A percentile compares a stretch with the other conserved stretches of the same genome.
Conservation (phyloP, 2,888 invertebrate species). For the Amiota communis region DNA sequence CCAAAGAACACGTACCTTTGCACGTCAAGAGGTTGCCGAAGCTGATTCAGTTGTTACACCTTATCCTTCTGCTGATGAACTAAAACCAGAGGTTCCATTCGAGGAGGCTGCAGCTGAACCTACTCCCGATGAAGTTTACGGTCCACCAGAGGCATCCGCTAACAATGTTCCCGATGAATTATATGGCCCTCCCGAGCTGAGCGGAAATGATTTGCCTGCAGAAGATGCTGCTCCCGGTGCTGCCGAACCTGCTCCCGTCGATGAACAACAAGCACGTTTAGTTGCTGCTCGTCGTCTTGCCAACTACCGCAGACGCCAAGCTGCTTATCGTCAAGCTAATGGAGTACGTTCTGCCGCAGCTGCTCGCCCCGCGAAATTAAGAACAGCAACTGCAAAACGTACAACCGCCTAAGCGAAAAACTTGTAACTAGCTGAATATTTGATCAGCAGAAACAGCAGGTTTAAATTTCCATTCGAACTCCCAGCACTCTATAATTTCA, state of each 20-base stretch:
- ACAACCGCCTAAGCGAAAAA: constrained; percentile 30
- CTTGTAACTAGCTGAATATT: constrained; percentile 39
- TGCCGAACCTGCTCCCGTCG: constrained; percentile 49
- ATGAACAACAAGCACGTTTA: constrained; percentile 58
- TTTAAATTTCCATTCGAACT: constrained; percentile 35
- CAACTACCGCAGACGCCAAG: constrained; percentile 52
- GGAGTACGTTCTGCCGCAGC: constrained; percentile 36
- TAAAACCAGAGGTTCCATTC: constrained; percentile 67
- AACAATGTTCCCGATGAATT: constrained; percentile 62
- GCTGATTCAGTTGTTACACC: constrained; percentile 62
- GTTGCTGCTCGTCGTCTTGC: constrained; percentile 57
- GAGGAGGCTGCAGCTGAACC: constrained; percentile 59
- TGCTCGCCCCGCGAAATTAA: constrained; percentile 56
- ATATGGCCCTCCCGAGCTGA: constrained; percentile 62
- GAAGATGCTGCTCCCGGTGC: constrained; percentile 49
- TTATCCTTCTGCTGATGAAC: constrained; percentile 65
- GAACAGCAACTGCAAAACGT: constrained; percentile 38
- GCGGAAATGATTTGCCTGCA: constrained; percentile 54
- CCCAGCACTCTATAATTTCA: not conserved
- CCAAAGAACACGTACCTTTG: constrained; percentile 55
- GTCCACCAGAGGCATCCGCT: constrained; percentile 59
- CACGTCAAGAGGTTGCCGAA: constrained; percentile 63
- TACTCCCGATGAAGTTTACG: constrained; percentile 64
- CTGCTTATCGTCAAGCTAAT: constrained; percentile 47
- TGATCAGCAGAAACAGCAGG: constrained; percentile 41